Base-by-base conservation (phyloP, 2,113 vertebrate genomes). In the Triplophysa tibetana region DNA sequence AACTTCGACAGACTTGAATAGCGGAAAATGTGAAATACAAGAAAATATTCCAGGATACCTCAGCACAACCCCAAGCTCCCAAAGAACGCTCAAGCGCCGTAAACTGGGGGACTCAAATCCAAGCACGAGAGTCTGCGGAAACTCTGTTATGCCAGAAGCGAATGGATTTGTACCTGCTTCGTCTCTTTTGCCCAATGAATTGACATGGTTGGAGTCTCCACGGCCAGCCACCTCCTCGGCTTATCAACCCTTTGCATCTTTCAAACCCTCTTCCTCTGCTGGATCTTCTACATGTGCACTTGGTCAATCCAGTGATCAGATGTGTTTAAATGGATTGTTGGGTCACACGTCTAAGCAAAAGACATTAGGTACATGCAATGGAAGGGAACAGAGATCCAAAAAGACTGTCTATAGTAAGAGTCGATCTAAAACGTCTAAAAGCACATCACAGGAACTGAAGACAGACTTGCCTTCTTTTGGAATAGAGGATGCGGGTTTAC, bases 101-200 rank as follows among this genome's bases (percentile, higher is more conserved):
- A 76, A 52, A 19, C 26, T 82, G 88, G 21, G 65, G 83, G 33
- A 84, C 73, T 10, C 21, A n/a, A 68, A 2, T 4, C 0, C 45
- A 26, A 43, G 63, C 48, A 33, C 8, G 38, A 78, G 26, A 48
- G 70, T 77, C 3, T 8, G 10, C 0, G 16, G 11, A 43, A 38
- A n/a, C 54, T 17, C 58, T 17, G 11, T 33, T 3, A 23, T 13
- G 1, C 65, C 14, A 11, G 78, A 52, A 23, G 50, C 60, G 70
- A 83, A 67, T 19, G 83, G 81, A 63, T 87, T 88, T 82, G 83
- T 86, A 12, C 62, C 67, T 24, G 85, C 87, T 9, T 87, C 85
- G 0, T 80, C 81, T 43, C 82, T 85, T 26, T 56, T 86, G 66
- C 60, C 60, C 48, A 11, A 72, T 50, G 62, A 77, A 33, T 26